Conservation (phyloP, 2,888 invertebrate genomes). For the Cheilosia urbana region DNA sequence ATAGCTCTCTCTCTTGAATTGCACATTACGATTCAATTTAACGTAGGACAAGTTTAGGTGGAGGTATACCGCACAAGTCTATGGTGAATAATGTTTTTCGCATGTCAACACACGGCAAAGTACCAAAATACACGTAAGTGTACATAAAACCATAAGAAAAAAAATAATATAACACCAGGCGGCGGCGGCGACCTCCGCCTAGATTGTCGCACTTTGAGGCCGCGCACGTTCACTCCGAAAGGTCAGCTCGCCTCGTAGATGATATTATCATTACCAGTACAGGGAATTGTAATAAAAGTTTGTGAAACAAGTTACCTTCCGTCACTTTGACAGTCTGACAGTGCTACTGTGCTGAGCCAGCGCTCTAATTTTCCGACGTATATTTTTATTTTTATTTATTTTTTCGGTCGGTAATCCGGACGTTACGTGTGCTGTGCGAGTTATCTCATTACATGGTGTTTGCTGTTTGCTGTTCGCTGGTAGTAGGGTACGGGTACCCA, state of each 20-base stretch:
- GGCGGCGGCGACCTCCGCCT: constrained; percentile 65
- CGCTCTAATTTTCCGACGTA: constrained; percentile 57
- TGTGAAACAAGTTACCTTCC: constrained; percentile 75
- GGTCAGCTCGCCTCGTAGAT: constrained; percentile 64
- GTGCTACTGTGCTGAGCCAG: constrained; percentile 35
- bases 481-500: not conserved
- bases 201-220: constrained; percentile 75
- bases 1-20: constrained; percentile 26
- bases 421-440: constrained; percentile 58
- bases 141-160: constrained; percentile 17
- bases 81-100: constrained; percentile 64
- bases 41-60: constrained; percentile 60
- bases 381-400: constrained; percentile 47
- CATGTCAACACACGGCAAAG: constrained; percentile 70
- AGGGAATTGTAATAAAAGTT: constrained; percentile 74
- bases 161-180: constrained; percentile 49
- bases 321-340: constrained; percentile 10
- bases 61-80: constrained; percentile 7
- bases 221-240: constrained; percentile 73
- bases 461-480: constrained; percentile 23
- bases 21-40: constrained; percentile 66
- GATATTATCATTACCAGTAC: constrained; percentile 67
- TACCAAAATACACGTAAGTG: constrained; percentile 56
- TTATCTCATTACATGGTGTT: constrained; percentile 67
- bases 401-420: constrained; percentile 58